A percentile compares a stretch with the other conserved stretches of the same genome.
Evolutionary conservation across 2,797 vertebrate genomes (phyloP).

Genomic region (Poecilia picta): DNA sequence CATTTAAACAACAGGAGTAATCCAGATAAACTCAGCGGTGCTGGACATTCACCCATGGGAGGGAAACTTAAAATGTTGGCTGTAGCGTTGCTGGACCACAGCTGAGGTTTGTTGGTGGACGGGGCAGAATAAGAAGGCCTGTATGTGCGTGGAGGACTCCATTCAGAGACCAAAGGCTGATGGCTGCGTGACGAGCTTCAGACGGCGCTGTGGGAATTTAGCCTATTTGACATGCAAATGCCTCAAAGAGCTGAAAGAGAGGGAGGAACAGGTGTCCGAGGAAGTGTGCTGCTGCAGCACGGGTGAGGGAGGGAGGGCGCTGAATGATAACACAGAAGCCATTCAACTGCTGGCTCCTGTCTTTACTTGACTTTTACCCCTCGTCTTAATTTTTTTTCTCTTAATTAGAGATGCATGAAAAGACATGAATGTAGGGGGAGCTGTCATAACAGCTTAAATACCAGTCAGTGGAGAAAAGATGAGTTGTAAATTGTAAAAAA

Average conservation of each 20-base stretch:
- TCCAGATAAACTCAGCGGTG: neutral
- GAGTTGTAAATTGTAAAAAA: neutral
- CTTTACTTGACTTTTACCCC: slow-evolving; percentile 24
- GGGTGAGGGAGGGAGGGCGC: slow-evolving; percentile 43
- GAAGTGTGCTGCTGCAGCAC: slow-evolving; percentile 66
- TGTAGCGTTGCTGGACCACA: slow-evolving; percentile 46
- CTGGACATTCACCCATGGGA: slow-evolving; percentile 6
- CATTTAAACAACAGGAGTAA: neutral
- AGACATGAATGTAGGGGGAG: neutral
- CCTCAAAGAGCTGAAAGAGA: slow-evolving; percentile 76
- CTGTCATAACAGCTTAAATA: neutral
- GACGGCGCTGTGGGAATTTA: slow-evolving; percentile 70
- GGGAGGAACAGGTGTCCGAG: slow-evolving; percentile 82
- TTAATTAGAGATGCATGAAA: neutral
- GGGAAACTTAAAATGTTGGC: slow-evolving; percentile 23
- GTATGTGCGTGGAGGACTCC: slow-evolving; percentile 50
- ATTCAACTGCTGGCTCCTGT: slow-evolving; percentile 51
- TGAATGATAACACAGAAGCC: slow-evolving; percentile 71
- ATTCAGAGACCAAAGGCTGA: slow-evolving; percentile 61
- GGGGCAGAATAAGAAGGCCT: slow-evolving; percentile 48
- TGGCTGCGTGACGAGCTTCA: slow-evolving; percentile 40
- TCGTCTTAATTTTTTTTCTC: slow-evolving; percentile 35
- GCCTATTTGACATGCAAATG: slow-evolving; percentile 83
- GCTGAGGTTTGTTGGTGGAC: slow-evolving; percentile 46
- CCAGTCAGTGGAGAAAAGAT: neutral